phyloP scores from a whole-genome alignment of 2,888 invertebrate species.

The Podotricha telesiphe region DNA sequence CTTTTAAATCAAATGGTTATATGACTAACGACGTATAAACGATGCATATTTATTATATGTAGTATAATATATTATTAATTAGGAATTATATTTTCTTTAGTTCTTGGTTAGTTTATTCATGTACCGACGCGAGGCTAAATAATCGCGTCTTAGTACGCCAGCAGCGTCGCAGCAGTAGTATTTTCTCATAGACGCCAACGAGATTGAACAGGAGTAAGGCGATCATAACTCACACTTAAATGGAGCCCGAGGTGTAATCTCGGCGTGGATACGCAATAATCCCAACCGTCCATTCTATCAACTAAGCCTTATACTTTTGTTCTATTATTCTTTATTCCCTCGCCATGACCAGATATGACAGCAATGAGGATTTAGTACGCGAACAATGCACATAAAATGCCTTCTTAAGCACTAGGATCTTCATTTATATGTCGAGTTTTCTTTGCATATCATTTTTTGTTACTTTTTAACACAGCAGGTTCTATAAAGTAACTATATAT shows the following conservation, averaged over 20 bases:
- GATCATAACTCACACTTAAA: constrained; percentile 80
- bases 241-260: constrained; percentile 75
- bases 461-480: not conserved
- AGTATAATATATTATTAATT: not conserved
- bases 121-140: constrained; percentile 47
- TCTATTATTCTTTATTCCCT: constrained; percentile 50
- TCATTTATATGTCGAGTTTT: not conserved
- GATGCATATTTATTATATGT: not conserved
- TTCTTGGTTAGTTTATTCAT: constrained; percentile 35
- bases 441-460: not conserved
- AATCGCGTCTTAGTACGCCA: constrained; percentile 62
- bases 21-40: too few species aligned
- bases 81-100: constrained; percentile 1
- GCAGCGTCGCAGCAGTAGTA: constrained; percentile 68
- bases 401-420: not conserved
- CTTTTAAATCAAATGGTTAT: not conserved
- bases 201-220: constrained; percentile 77
- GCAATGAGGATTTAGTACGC: constrained; percentile 37
- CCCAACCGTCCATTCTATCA: constrained; percentile 67
- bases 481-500: not conserved
- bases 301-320: constrained; percentile 67
- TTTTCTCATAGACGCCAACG: constrained; percentile 78
- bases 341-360: constrained; percentile 41
- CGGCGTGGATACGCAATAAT: constrained; percentile 72
- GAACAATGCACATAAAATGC: constrained; percentile 28